These are phyloP conservation scores for Nibea albiflora DNA, from an alignment of 2,113 vertebrate species.

Conservation along the genomic window DNA sequence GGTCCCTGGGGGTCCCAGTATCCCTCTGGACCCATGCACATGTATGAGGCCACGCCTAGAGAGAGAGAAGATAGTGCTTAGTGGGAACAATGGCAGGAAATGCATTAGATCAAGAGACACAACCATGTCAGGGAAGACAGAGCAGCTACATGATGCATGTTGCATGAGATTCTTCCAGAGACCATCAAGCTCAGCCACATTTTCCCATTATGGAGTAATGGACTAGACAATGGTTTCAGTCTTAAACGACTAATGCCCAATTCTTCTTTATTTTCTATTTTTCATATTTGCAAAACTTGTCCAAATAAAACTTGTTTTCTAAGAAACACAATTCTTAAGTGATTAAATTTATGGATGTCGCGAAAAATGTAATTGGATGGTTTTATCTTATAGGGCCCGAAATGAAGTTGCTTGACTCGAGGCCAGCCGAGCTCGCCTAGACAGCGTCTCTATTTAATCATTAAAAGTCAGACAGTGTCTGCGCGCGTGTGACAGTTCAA, in stretches of 20 bases:
- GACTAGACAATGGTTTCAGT: not conserved
- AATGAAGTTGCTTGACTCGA: constrained; percentile 52
- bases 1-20: constrained; percentile 95
- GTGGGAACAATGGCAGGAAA: not conserved
- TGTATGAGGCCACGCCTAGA: constrained; percentile 91
- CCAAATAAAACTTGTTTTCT: constrained; percentile 12
- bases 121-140: not conserved
- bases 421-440: constrained; percentile 20
- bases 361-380: constrained; percentile 54
- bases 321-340: constrained; percentile 40
- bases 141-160: not conserved
- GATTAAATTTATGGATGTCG: constrained; percentile 63
- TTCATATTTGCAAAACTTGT: constrained; percentile 37
- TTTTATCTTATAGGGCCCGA: constrained; percentile 56
- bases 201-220: constrained; percentile 7
- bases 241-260: not conserved
- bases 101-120: not conserved
- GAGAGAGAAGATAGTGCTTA: constrained; percentile 40
- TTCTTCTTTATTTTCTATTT: constrained; percentile 2
- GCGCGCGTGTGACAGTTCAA: constrained; percentile 38
- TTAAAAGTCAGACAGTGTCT: constrained; percentile 67
- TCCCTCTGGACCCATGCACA: constrained; percentile 90
- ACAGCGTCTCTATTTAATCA: constrained; percentile 53
- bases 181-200: not conserved
- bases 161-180: not conserved